A percentile compares a stretch with the other conserved stretches of the same genome.
Evolutionary conservation across 1,140 invertebrate species (phyloP).

Genomic region (Caenorhabditis inopinata): DNA sequence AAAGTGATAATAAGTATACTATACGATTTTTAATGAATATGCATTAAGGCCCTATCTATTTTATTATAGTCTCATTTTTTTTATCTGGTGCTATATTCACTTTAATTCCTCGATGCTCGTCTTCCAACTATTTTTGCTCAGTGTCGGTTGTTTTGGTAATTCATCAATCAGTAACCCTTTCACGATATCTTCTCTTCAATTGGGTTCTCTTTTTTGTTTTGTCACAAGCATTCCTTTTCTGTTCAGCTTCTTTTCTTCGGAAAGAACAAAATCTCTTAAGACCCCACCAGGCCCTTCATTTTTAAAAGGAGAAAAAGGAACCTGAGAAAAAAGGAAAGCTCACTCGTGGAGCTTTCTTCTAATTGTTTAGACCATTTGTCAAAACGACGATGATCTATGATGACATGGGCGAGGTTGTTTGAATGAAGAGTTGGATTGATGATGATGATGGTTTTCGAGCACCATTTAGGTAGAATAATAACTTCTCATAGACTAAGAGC

Average conservation of each 20-base stretch:
- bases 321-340: not conserved
- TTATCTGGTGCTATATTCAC: no score
- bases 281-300: not conserved
- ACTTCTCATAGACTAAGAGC: not conserved
- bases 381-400: constrained; percentile 34
- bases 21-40: no score
- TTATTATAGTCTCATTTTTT: no score
- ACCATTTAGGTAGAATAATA: constrained; percentile 14
- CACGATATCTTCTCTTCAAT: not conserved
- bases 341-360: not conserved
- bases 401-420: not conserved
- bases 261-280: constrained; percentile 1
- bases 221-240: constrained; percentile 11
- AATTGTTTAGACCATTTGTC: constrained; percentile 23
- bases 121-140: not conserved
- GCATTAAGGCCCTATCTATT: no score
- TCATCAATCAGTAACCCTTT: constrained; percentile 5
- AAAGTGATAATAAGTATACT: no score
- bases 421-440: constrained; percentile 6
- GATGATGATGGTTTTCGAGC: constrained; percentile 8
- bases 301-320: not conserved
- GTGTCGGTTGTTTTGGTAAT: constrained; percentile 31
- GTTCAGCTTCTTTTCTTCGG: not conserved
- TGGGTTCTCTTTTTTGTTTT: not conserved
- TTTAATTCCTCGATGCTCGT: not conserved